Evolutionary conservation across 2,797 vertebrate genomes (phyloP).

Genomic region (Loriculus beryllinus): DNA sequence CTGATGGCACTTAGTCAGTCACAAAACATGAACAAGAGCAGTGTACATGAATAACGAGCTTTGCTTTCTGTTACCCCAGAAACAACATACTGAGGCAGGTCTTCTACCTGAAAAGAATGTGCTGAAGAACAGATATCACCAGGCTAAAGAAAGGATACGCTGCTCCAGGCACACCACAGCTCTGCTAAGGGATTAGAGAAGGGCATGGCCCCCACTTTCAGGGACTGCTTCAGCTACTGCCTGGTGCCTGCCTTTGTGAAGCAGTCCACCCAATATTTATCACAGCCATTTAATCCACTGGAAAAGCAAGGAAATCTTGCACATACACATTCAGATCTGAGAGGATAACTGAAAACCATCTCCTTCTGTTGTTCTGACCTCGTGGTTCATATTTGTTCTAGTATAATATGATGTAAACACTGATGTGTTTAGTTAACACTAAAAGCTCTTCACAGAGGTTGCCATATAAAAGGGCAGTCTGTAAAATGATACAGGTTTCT

Average conservation of each 20-base stretch:
- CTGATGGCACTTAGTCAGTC: not conserved
- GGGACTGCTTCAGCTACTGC: not conserved
- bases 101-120: not conserved
- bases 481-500: not conserved
- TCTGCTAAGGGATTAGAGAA: not conserved
- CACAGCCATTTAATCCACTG: not conserved
- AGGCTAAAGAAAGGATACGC: not conserved
- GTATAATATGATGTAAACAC: not conserved
- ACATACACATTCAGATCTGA: not conserved
- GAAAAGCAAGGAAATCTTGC: not conserved
- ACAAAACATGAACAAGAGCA: not conserved
- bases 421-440: not conserved
- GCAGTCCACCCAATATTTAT: not conserved
- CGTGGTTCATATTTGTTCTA: not conserved
- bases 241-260: not conserved
- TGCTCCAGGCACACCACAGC: not conserved
- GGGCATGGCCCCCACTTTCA: accelerated
- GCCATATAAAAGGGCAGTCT: not conserved
- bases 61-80: not conserved
- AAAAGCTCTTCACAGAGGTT: not conserved
- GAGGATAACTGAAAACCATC: not conserved
- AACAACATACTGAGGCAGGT: not conserved
- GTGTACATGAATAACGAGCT: not conserved
- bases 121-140: not conserved
- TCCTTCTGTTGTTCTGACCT: not conserved